Evolutionary conservation across 2,797 vertebrate species (phyloP), one percentile per base, ranked within the genome.

Genomic region (Aselliscus stoliczkanus): DNA sequence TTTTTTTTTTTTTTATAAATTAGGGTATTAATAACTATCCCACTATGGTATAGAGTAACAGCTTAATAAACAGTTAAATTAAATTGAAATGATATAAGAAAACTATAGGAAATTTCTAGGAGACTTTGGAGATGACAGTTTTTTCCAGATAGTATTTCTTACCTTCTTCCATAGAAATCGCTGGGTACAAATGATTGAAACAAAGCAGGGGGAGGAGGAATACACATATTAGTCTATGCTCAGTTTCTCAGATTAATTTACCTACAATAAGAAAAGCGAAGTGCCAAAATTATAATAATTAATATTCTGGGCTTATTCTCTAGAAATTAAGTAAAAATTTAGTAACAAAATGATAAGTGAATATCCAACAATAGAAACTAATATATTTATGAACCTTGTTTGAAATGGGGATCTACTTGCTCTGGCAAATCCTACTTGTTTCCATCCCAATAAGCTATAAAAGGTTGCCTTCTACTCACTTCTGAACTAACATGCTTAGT

Each of bases 111-210:
- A 90, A 88, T 80, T 86, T 94, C 65, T 90, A 75, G 75, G 39
- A 69, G 37, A 69, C 47, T 88, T 81, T 84, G 44, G 39, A 75
- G 11, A 50, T 84, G 34, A 81, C 42, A 6, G 9, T 42, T 84
- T 86, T 67, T 47, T 27, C 62, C 29, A 77, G 92, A 65, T 21
- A 47, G 17, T 27, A 64, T 94, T 94, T 95, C 99, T 98, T 98
- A 99, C 99, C 99, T 99, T 99, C 99, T 93, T 99, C 99, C 95
- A 99, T 99, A 75, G 99, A 99, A 98, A 99, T 99, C 97, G 99
- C 99, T 99, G 98, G 90, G 83, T 96, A 60, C 76, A 84, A 97
- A 98, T 94, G 96, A 94, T 97, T 88, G 77, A 97, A 98, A 98
- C 97, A 96, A 67, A 96, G 73, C 7, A 54, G 31, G 97, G 97